phyloP scores from a whole-genome alignment of 1,140 invertebrate genomes.

The Magallana gigas region DNA sequence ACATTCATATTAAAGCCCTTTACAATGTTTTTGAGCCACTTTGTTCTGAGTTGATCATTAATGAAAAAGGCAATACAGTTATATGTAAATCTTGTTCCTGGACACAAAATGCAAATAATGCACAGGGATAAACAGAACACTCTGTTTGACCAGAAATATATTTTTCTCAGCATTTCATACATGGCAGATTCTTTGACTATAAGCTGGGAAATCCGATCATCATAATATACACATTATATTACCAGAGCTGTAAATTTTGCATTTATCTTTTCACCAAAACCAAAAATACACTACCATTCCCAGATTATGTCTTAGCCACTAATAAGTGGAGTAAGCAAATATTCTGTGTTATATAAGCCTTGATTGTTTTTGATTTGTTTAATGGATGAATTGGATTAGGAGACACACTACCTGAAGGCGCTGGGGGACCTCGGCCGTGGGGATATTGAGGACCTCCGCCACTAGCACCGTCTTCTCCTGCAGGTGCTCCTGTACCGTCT shows the following conservation, averaged over 20 bases:
- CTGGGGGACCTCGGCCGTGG: constrained; percentile 16
- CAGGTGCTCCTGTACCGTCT: constrained; percentile 50
- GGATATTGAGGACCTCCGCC: constrained; percentile 54
- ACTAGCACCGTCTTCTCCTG: constrained; percentile 59
- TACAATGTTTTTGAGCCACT: too few species aligned
- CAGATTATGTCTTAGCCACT: not conserved
- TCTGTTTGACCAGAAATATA: not conserved
- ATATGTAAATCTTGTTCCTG: not conserved
- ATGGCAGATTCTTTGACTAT: not conserved
- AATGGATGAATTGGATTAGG: not conserved
- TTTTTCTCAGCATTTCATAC: not conserved
- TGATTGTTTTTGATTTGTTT: too few species aligned
- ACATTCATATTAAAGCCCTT: too few species aligned
- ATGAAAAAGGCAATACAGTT: too few species aligned
- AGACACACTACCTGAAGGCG: not conserved
- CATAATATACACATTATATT: not conserved
- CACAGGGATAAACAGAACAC: not conserved
- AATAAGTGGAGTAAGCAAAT: not conserved
- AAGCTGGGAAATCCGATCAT: not conserved
- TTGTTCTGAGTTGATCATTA: too few species aligned
- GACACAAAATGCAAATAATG: constrained; percentile 26
- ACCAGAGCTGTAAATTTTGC: too few species aligned
- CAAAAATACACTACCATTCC: not conserved
- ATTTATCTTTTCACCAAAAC: too few species aligned
- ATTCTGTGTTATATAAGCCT: not conserved